Conservation (phyloP, 2,113 vertebrate species). For the Pimephales promelas region DNA sequence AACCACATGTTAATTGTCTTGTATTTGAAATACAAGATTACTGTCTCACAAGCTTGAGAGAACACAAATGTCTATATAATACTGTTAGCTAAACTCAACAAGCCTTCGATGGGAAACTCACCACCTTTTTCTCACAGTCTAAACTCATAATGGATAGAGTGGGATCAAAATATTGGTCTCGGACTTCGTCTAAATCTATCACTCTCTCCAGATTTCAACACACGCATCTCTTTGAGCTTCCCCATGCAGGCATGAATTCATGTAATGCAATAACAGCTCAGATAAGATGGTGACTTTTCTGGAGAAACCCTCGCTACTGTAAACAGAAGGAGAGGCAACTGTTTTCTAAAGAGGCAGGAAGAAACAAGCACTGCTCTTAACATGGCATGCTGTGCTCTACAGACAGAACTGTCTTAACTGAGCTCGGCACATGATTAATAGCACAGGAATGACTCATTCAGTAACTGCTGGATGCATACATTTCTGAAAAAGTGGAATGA, state of each 20-base stretch:
- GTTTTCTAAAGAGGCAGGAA: conserved; percentile 35
- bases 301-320: not conserved
- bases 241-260: not conserved
- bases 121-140: not conserved
- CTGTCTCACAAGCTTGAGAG: not conserved
- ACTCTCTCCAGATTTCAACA: not conserved
- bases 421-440: conserved; percentile 67
- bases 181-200: not conserved
- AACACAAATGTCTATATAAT: not conserved
- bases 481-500: conserved; percentile 52
- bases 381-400: conserved; percentile 42
- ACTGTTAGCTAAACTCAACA: not conserved
- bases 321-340: conserved; percentile 35
- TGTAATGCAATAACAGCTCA: conserved; percentile 13
- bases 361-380: conserved; percentile 38
- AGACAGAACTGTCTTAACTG: conserved; percentile 52
- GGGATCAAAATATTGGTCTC: not conserved
- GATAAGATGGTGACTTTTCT: conserved; percentile 24
- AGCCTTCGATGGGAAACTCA: not conserved
- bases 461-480: conserved; percentile 58
- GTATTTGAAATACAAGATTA: no score
- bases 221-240: not conserved
- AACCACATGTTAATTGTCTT: no score
- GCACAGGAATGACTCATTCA: conserved; percentile 60
- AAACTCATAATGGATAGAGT: not conserved